Percentiles rank a stretch among this genome's conserved stretches.
These are phyloP conservation scores for Torymus auratus DNA, from an alignment of 2,888 invertebrate genomes.

Conservation along the genomic window DNA sequence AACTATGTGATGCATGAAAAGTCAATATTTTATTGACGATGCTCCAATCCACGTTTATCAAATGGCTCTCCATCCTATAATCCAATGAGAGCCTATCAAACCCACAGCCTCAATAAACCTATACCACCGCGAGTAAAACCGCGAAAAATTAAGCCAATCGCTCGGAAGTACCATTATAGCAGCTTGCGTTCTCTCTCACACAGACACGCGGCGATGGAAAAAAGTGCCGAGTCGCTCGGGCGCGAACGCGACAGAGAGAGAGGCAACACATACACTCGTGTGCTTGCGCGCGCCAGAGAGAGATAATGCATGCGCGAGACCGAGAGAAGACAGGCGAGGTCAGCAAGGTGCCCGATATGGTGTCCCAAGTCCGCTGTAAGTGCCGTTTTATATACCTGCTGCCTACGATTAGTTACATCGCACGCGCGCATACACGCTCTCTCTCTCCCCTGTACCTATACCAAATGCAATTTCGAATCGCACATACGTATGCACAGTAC, in stretches of 20 bases:
- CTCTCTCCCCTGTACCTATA: too few relatives aligned
- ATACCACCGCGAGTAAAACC: too few relatives aligned
- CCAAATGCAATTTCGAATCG: background rate
- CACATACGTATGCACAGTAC: background rate
- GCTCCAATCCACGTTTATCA: too few relatives aligned
- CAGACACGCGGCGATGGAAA: too few relatives aligned
- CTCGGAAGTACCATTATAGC: too few relatives aligned
- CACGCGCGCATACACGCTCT: constrained; percentile 1
- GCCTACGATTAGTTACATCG: constrained; percentile 70
- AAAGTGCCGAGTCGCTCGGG: background rate
- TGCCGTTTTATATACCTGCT: constrained; percentile 69
- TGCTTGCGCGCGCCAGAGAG: constrained; percentile 49
- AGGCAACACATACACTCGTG: constrained; percentile 52
- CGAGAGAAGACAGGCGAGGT: constrained; percentile 74
- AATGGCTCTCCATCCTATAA: too few relatives aligned
- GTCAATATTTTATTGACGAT: too few relatives aligned
- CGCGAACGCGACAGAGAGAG: constrained; percentile 48
- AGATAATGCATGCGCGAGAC: constrained; percentile 61
- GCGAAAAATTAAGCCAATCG: too few relatives aligned
- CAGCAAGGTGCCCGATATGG: constrained; percentile 77
- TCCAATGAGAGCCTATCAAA: too few relatives aligned
- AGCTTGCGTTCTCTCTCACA: too few relatives aligned
- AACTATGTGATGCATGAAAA: too few relatives aligned
- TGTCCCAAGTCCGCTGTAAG: constrained; percentile 72
- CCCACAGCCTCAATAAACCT: too few relatives aligned